Conservation (phyloP, 2,888 invertebrate species). For the Megamerina dolium region DNA sequence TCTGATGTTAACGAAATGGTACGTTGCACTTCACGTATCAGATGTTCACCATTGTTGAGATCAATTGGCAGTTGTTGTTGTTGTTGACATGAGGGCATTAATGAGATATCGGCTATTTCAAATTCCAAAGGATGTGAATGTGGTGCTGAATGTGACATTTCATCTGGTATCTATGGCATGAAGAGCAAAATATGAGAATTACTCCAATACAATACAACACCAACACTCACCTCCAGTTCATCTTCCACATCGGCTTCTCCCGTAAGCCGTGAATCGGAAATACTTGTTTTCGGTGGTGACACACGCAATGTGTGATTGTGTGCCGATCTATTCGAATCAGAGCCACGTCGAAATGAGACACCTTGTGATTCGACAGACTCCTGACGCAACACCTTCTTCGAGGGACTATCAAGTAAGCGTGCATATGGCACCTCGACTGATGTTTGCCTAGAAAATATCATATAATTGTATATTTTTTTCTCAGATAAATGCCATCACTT, state of each 20-base stretch:
- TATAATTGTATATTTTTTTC: too few species aligned
- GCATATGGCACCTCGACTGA: slow-evolving; percentile 66
- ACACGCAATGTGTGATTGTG: slow-evolving; percentile 46
- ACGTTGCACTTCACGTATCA: slow-evolving; percentile 56
- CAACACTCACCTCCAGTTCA: slow-evolving; percentile 49
- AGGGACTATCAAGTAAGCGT: slow-evolving; percentile 64
- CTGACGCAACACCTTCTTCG: slow-evolving; percentile 42
- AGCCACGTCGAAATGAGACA: slow-evolving; percentile 55
- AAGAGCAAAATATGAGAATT: neutral
- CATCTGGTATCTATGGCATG: slow-evolving; percentile 41
- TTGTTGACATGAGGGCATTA: too few species aligned
- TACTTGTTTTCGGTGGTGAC: slow-evolving; percentile 72
- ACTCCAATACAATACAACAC: neutral
- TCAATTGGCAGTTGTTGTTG: slow-evolving; percentile 27
- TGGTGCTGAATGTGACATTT: slow-evolving; percentile 50
- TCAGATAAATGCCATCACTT: too few species aligned
- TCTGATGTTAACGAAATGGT: slow-evolving; percentile 84
- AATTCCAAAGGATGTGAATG: slow-evolving; percentile 48
- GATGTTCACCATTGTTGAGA: slow-evolving; percentile 33
- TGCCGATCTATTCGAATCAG: slow-evolving; percentile 41
- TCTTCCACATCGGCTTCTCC: slow-evolving; percentile 60
- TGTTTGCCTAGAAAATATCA: slow-evolving; percentile 34
- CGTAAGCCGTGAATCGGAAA: slow-evolving; percentile 78
- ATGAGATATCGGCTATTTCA: slow-evolving; percentile 46
- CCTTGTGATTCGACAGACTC: slow-evolving; percentile 52